These are phyloP conservation scores for Lepeophtheirus nordmannii DNA, from an alignment of 2,888 invertebrate species.

Conservation along the genomic window DNA sequence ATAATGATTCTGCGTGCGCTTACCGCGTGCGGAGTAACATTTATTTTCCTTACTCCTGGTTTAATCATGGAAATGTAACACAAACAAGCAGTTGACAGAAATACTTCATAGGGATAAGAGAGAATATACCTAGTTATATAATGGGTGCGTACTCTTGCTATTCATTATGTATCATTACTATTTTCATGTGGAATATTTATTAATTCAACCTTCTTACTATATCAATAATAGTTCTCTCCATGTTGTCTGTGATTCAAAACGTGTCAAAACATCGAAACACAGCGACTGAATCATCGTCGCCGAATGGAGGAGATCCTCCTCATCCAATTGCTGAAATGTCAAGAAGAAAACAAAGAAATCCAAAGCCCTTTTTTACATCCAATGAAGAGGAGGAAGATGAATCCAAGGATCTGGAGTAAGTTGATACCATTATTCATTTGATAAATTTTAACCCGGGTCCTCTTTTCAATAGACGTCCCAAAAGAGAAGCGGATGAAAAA, in stretches of 20 bases:
- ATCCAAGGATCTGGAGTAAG: neutral
- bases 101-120: neutral
- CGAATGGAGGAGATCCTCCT: neutral
- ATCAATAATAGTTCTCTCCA: constrained; percentile 12
- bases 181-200: no score
- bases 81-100: neutral
- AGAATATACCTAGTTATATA: neutral
- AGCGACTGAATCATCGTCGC: neutral
- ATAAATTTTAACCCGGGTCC: no score
- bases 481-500: no score
- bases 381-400: constrained; percentile 10
- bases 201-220: no score
- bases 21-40: neutral
- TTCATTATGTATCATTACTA: no score
- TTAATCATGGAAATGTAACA: neutral
- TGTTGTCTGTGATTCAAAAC: constrained; percentile 22
- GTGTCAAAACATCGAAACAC: constrained; percentile 18
- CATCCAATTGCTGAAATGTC: constrained; percentile 16
- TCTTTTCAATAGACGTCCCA: no score
- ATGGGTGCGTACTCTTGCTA: neutral
- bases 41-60: neutral
- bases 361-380: constrained; percentile 18
- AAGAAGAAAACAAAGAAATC: constrained; percentile 24
- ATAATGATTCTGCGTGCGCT: neutral
- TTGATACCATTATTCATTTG: no score